Conservation (phyloP, 2,797 vertebrate genomes). For the Cephalopachus bancanus region DNA sequence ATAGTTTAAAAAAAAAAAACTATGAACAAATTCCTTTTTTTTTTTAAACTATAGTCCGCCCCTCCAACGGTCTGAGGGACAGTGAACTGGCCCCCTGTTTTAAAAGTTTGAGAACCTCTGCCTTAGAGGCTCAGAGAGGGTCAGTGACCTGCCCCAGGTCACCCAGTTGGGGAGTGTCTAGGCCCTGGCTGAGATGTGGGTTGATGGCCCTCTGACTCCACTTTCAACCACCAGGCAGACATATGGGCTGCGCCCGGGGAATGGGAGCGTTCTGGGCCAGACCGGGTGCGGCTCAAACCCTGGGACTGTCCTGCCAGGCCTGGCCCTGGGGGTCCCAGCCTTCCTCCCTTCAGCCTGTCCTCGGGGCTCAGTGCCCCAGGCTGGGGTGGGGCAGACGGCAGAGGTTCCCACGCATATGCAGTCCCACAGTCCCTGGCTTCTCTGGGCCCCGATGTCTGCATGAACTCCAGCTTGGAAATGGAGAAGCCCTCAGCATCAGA, state of each 20-base stretch:
- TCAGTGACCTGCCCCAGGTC: not conserved
- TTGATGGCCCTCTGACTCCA: not conserved
- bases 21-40: too few relatives aligned
- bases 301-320: not conserved
- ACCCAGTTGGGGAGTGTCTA: not conserved
- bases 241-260: too few relatives aligned
- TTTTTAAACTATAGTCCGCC: too few relatives aligned
- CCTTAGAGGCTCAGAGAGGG: not conserved
- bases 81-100: too few relatives aligned
- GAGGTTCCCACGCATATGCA: not conserved
- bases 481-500: constrained; percentile 47
- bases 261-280: not conserved
- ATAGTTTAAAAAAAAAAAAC: too few relatives aligned
- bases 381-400: not conserved
- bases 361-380: not conserved
- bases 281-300: not conserved
- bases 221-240: not conserved
- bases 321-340: not conserved
- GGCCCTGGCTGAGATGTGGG: constrained; percentile 47
- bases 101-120: too few relatives aligned
- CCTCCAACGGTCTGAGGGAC: too few relatives aligned
- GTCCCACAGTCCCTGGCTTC: not conserved
- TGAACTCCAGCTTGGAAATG: not conserved
- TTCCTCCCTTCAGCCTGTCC: not conserved
- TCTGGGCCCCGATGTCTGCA: not conserved